Base-by-base conservation (phyloP, 1,140 invertebrate species). In the Nomia melanderi region DNA sequence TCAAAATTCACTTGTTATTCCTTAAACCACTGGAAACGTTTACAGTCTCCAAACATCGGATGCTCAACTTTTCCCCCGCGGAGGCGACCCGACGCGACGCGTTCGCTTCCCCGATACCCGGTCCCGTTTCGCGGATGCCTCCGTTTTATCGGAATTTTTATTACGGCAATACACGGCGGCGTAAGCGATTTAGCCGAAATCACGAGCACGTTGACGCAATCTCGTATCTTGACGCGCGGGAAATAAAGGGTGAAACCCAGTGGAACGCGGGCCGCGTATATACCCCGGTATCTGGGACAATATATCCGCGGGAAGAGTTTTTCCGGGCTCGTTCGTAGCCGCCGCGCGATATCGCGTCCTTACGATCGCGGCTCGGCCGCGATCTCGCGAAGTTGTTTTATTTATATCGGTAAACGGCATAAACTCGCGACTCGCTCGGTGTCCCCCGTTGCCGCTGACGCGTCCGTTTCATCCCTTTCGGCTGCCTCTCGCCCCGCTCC, bases 371-470 rank as follows among this genome's bases (percentile, higher is more conserved):
- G 6, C 77, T 72, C n/a, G 54, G 14, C 50, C 23, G 44, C n/a
- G 62, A 62, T 50, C 65, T 31, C 41, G n/a, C n/a, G 41, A 23
- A 27, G 23, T 31, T 50, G 66, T 77, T 82, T 81, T 77, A 82
- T 82, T 82, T 82, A 81, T 72, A 78, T 29, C 25, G 39, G 39
- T 41, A 59, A 59, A 47, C 65, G 54, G 56, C 47, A 62, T 66
- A 59, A 60, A 71, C 17, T 60, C 23, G 50, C 64, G 56, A 82
- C 78, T 56, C 54, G 39, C 74, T 57, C 70, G 47, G 47, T 29
- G 41, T 29, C 56, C 72, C 25, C 41, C 74, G 64, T 31, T 54
- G 50, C 70, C 62, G 29, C n/a, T 29, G 73, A 62, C 39, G 39
- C 41, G 50, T 63, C 56, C 54, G 77, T 63, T 67, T 56, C 41